phyloP scores from a whole-genome alignment of 2,888 invertebrate genomes.

The Cheilosia vernalis region DNA sequence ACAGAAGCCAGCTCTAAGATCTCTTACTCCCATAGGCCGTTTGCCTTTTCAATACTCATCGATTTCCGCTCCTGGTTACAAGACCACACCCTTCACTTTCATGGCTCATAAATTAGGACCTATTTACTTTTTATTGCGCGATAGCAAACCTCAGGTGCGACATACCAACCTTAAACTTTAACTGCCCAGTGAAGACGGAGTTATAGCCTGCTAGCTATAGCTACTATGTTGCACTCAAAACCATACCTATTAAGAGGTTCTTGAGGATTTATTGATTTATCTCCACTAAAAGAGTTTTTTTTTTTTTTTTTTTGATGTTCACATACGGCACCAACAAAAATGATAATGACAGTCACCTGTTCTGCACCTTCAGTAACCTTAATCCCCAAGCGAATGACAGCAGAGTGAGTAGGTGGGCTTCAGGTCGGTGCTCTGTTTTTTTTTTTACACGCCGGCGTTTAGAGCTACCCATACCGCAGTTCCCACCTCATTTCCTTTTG shows the following conservation, averaged over 20 bases:
- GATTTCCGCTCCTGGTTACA: not conserved
- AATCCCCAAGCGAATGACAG: slow-evolving; percentile 11
- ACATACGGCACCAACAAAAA: not conserved
- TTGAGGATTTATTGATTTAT: slow-evolving; percentile 45
- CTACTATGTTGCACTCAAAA: slow-evolving; percentile 13
- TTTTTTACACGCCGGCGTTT: slow-evolving; percentile 41
- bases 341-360: slow-evolving; percentile 13
- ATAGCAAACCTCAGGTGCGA: slow-evolving; percentile 27
- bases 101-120: slow-evolving; percentile 58
- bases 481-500: slow-evolving; percentile 15
- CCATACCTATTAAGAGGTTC: not conserved
- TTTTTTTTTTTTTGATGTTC: slow-evolving; percentile 1
- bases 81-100: slow-evolving; percentile 52
- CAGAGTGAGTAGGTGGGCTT: not conserved
- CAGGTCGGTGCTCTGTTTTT: slow-evolving; percentile 16
- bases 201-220: slow-evolving; percentile 3
- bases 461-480: slow-evolving; percentile 25
- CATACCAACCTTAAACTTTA: slow-evolving; percentile 32
- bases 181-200: slow-evolving; percentile 9
- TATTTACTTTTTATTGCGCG: slow-evolving; percentile 47
- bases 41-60: not conserved
- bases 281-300: not conserved
- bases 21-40: not conserved
- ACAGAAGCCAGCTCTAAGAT: not conserved
- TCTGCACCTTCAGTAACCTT: not conserved